Base-by-base conservation (phyloP, 2,888 invertebrate species). In the Tenodera sinensis region DNA sequence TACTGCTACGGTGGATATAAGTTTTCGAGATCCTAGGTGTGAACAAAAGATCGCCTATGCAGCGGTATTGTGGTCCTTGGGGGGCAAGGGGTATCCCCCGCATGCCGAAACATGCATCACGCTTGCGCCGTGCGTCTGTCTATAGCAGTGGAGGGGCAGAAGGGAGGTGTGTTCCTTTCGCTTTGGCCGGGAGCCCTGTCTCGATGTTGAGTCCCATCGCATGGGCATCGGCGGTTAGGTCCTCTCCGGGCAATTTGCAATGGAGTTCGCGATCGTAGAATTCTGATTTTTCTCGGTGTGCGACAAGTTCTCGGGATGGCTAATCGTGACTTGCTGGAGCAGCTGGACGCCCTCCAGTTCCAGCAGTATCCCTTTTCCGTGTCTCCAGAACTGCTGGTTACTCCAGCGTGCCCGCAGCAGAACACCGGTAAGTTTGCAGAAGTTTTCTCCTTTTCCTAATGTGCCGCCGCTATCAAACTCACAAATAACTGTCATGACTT, bases 261-360 rank as follows among this genome's bases (percentile, higher is more conserved):
- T 71, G 54, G 20, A 71, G 25, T 20, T 12, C 2, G 25, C 54
- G 15, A 71, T 71, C 54, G 54, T 3, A 71, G 20, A 0, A 71
- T 71, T 71, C 54, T 71, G 20, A 71, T 20, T 25, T 71, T 71
- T 25, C 54, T 71, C 54, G 54, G 1, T 20, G 15, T 54, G 54
- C 42, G 9, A 42, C 54, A 71, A 71, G 2, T 20, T 8, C 25
- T 71, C 25, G 20, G 54, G 3, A 89, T 90, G 89, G 89, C 88
- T 28, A 89, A 89, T 54, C 34, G 88, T 9, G 88, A 81, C 1
- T 71, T 88, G 8, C 20, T 88, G 25, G 84, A 84, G 30, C 90
- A 90, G 54, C 83, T 90, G 84, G 90, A 90, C 54, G 85, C 89
- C 25, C 88, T 90, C n/a, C 90, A 90, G 54, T 90, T 89, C 85